These are phyloP conservation scores for Megathymus violae DNA, from an alignment of 1,140 invertebrate genomes.

Conservation along the genomic window DNA sequence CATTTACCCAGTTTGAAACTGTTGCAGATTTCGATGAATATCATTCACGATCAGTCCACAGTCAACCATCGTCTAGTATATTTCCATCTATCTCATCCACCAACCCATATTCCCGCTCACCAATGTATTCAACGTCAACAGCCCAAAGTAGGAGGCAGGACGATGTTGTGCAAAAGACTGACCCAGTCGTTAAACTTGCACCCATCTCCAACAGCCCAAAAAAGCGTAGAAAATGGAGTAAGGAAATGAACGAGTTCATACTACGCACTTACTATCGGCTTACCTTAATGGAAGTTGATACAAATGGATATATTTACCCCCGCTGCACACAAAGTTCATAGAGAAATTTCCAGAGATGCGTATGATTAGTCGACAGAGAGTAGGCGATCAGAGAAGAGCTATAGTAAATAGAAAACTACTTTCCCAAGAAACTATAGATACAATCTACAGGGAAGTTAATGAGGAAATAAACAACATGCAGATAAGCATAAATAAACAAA, in stretches of 20 bases:
- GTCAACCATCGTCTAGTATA: too few species aligned
- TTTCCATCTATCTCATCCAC: too few species aligned
- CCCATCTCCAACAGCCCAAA: neutral
- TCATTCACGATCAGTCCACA: too few species aligned
- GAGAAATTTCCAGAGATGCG: constrained; percentile 18
- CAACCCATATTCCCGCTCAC: too few species aligned
- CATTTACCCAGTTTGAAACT: too few species aligned
- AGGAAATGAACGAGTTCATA: constrained; percentile 28
- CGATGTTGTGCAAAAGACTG: too few species aligned
- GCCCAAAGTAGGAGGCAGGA: too few species aligned
- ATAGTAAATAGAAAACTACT: constrained; percentile 20
- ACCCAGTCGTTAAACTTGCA: too few species aligned
- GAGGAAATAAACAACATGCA: neutral
- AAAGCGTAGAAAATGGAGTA: constrained; percentile 24
- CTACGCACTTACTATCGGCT: constrained; percentile 20
- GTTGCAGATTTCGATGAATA: too few species aligned
- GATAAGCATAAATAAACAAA: neutral
- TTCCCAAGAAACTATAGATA: constrained; percentile 22
- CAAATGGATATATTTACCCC: constrained; percentile 10
- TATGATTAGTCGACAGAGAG: constrained; percentile 15
- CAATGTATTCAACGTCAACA: too few species aligned
- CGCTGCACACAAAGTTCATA: constrained; percentile 20
- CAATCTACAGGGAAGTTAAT: constrained; percentile 23
- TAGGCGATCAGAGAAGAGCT: constrained; percentile 19
- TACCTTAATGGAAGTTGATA: constrained; percentile 20